Conservation (phyloP, 2,888 invertebrate species). For the Polydrusus tereticollis region DNA sequence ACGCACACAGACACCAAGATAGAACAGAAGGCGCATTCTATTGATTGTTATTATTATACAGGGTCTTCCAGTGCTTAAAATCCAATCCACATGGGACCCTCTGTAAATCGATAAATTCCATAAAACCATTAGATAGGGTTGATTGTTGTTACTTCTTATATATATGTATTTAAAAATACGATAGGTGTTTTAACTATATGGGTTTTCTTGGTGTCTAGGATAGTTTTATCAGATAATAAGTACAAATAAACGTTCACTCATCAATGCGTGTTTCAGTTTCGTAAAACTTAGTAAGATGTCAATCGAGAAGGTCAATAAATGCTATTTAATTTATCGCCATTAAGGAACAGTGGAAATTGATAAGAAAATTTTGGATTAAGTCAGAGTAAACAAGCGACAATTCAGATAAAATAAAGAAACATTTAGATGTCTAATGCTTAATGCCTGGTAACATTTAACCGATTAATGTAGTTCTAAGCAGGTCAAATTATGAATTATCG, state of each 20-base stretch:
- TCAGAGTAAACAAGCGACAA: too few relatives aligned
- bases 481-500: too few relatives aligned
- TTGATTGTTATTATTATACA: constrained; percentile 7
- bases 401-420: too few relatives aligned
- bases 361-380: too few relatives aligned
- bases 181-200: constrained; percentile 18
- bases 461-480: too few relatives aligned
- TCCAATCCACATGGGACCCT: not conserved
- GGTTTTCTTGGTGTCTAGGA: constrained; percentile 24
- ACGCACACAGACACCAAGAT: constrained; percentile 47
- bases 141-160: constrained; percentile 16
- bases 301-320: not conserved
- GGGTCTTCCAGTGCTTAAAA: constrained; percentile 33
- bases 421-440: too few relatives aligned
- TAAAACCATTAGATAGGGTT: constrained; percentile 29
- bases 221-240: constrained; percentile 22
- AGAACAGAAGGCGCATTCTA: not conserved
- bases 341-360: too few relatives aligned
- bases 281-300: not conserved
- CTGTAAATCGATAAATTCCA: constrained; percentile 15
- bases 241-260: constrained; percentile 26
- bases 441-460: too few relatives aligned
- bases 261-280: constrained; percentile 1
- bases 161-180: constrained; percentile 16
- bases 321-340: too few relatives aligned